Conservation (phyloP, 2,888 invertebrate genomes). For the Parasteatoda lunata region DNA sequence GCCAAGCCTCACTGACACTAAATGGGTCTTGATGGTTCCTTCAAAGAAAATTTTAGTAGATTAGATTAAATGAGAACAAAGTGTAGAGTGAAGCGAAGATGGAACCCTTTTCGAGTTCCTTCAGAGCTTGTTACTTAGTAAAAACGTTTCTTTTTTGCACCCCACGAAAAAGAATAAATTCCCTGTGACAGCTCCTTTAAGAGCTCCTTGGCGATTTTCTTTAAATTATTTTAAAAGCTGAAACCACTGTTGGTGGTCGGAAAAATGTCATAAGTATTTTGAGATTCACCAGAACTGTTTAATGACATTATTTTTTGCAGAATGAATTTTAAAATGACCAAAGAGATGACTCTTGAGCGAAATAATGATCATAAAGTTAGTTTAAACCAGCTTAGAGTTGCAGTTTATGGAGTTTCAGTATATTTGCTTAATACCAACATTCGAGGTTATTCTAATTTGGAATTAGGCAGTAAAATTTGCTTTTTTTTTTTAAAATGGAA, state of each 20-base stretch:
- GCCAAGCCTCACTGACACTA: constrained; percentile 2
- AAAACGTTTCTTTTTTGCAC: constrained; percentile 9
- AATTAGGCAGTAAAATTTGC: no score
- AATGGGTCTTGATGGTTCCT: constrained; percentile 23
- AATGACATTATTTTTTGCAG: no score
- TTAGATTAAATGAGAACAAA: constrained; percentile 63
- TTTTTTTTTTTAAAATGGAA: no score
- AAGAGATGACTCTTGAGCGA: no score
- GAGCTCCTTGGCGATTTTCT: constrained; percentile 1
- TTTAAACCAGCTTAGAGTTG: no score
- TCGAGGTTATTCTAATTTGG: no score
- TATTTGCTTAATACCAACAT: no score
- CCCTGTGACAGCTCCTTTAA: constrained; percentile 27
- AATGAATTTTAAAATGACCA: no score
- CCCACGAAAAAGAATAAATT: background rate
- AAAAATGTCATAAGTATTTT: constrained; percentile 6
- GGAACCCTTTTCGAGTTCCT: constrained; percentile 3
- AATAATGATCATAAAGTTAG: no score
- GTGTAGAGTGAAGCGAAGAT: constrained; percentile 24
- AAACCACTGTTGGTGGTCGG: background rate
- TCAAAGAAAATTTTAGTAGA: constrained; percentile 22
- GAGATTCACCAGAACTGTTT: background rate
- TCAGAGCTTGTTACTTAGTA: constrained; percentile 18
- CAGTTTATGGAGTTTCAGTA: no score
- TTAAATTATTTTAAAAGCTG: constrained; percentile 31